Evolutionary conservation across 2,113 vertebrate genomes (phyloP).

Genomic region (Acanthisitta chloris): DNA sequence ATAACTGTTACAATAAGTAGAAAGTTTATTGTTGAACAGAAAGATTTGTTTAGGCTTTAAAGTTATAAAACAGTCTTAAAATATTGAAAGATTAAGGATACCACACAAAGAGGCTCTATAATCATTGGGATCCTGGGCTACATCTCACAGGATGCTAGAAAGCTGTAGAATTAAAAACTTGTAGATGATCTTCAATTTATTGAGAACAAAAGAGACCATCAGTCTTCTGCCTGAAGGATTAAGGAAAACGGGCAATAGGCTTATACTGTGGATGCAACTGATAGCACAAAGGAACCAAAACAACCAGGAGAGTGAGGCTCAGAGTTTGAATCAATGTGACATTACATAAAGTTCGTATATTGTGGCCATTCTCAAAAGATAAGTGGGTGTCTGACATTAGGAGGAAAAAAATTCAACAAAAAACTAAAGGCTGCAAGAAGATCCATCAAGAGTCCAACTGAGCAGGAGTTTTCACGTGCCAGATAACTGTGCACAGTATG

Average conservation of each 20-base stretch:
- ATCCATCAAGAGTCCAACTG: neutral
- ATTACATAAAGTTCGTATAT: neutral
- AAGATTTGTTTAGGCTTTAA: neutral
- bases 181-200: neutral
- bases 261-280: neutral
- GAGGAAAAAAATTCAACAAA: neutral
- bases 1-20: neutral
- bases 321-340: neutral
- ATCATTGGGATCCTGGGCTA: neutral
- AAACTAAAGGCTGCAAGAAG: neutral
- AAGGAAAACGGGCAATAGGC: neutral
- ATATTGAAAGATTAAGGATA: neutral
- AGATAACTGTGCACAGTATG: neutral
- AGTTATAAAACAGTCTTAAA: neutral
- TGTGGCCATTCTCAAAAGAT: neutral
- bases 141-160: neutral
- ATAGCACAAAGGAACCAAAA: neutral
- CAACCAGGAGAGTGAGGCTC: neutral
- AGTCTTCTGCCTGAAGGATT: neutral
- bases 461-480: fast-evolving
- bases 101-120: neutral
- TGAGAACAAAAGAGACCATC: neutral
- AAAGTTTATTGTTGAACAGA: neutral
- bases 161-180: neutral
- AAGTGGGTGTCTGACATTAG: neutral